Conservation (phyloP, 2,888 invertebrate species). For the Eugnorisma glareosa region DNA sequence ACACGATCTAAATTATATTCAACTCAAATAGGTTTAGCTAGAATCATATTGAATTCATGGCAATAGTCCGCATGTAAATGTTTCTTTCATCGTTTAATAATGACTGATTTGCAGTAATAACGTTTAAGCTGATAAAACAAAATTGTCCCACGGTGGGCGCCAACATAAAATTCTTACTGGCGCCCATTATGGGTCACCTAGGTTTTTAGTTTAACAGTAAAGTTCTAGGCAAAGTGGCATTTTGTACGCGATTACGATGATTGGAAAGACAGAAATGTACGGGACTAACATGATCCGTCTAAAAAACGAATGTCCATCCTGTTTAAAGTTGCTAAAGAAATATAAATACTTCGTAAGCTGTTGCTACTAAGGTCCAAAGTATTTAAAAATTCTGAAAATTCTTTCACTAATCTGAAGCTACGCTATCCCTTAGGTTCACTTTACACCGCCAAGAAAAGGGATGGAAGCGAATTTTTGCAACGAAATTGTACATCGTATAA, state of each 20-base stretch:
- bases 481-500: no score
- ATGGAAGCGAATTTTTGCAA: no score
- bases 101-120: neutral
- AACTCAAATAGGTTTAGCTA: no score
- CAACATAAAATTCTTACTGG: neutral
- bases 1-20: no score
- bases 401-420: neutral
- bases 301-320: neutral
- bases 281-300: neutral
- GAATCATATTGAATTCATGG: no score
- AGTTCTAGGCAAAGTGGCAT: neutral
- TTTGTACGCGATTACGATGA: neutral
- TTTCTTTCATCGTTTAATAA: neutral
- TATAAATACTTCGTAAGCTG: neutral
- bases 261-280: neutral
- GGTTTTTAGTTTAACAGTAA: neutral
- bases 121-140: neutral
- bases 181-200: neutral
- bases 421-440: no score
- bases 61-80: neutral
- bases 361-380: no score
- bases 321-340: neutral
- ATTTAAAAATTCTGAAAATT: neutral
- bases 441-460: no score
- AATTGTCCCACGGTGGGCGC: neutral